Conservation (phyloP, 2,888 invertebrate genomes). For the Patella caerulea region DNA sequence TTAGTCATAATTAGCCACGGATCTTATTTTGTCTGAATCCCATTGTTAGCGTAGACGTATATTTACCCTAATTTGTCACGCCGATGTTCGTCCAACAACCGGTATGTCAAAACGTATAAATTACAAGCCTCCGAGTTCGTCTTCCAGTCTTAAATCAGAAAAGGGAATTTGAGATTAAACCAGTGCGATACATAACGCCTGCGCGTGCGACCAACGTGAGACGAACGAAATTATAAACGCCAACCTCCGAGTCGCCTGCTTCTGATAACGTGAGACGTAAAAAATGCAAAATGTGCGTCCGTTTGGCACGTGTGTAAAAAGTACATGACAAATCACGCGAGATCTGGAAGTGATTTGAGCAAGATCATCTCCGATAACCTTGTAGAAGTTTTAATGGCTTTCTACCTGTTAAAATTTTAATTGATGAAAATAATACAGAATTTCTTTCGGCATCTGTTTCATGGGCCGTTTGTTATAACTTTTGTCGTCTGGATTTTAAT, state of each 20-base stretch:
- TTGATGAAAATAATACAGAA: slow-evolving; percentile 3
- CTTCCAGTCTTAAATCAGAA: no score
- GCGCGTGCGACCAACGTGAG: neutral
- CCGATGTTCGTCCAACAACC: no score
- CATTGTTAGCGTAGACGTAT: slow-evolving; percentile 1
- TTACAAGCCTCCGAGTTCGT: no score
- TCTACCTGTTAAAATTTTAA: slow-evolving; percentile 2
- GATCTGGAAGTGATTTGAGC: no score
- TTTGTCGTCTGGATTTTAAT: no score
- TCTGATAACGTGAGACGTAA: neutral
- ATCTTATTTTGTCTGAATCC: no score
- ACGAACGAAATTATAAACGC: slow-evolving; percentile 6
- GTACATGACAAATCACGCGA: neutral
- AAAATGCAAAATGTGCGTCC: neutral
- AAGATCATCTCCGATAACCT: no score
- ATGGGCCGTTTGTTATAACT: no score
- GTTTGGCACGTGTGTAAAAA: neutral
- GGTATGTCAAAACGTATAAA: no score
- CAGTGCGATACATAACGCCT: neutral
- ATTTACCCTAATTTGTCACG: slow-evolving; percentile 4
- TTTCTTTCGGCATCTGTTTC: neutral
- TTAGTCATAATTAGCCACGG: no score
- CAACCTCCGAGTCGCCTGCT: neutral
- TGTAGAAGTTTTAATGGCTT: neutral
- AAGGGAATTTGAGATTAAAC: neutral